Conservation (phyloP, 2,113 vertebrate genomes). For the Phaethon lepturus region DNA sequence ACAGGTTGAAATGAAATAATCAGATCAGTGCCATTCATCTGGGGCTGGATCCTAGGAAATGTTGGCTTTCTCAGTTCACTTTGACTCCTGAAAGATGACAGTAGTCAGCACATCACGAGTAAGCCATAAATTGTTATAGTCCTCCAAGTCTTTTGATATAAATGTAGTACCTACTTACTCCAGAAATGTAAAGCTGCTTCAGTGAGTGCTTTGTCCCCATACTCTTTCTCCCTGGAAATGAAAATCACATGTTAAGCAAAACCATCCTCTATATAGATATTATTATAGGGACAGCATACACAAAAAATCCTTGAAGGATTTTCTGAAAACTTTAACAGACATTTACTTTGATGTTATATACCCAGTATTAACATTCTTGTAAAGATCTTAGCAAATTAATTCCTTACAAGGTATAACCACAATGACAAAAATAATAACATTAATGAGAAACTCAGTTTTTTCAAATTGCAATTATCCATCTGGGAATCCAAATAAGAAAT, state of each 20-base stretch:
- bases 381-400: background rate
- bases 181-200: background rate
- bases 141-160: background rate
- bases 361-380: background rate
- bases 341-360: background rate
- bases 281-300: background rate
- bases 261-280: background rate
- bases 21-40: background rate
- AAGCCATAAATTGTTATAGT: background rate
- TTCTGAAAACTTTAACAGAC: background rate
- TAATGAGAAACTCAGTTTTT: background rate
- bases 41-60: background rate
- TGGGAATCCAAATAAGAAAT: background rate
- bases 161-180: background rate
- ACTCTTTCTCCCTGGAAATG: background rate
- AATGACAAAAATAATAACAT: background rate
- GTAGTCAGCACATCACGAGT: background rate
- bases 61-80: background rate
- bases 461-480: background rate
- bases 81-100: background rate
- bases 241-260: background rate
- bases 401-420: background rate
- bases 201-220: background rate
- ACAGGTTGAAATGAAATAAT: background rate
- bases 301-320: background rate